These are phyloP conservation scores for Amorpha juglandis DNA, from an alignment of 2,888 invertebrate genomes.

Conservation along the genomic window DNA sequence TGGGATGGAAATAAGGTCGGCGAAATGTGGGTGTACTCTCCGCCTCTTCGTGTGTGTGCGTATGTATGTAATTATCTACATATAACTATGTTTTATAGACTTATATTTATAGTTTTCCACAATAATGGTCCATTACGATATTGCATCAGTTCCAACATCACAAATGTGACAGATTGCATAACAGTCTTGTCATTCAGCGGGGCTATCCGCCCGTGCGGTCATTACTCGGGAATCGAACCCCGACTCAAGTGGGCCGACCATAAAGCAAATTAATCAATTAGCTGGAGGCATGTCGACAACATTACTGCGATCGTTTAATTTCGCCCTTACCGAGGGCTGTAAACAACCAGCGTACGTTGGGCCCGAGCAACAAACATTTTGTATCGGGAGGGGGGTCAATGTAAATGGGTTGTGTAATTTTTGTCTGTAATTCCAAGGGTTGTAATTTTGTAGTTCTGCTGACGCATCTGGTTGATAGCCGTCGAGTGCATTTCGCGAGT, in stretches of 20 bases:
- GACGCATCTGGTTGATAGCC: constrained; percentile 78
- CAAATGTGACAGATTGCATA: constrained; percentile 82
- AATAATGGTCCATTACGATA: constrained; percentile 15
- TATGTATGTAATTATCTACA: no score
- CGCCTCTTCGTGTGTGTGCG: no score
- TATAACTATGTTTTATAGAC: not conserved
- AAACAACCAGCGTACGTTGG: constrained; percentile 49
- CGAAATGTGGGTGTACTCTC: no score
- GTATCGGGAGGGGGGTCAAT: constrained; percentile 44
- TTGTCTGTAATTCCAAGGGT: constrained; percentile 65
- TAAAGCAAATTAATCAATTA: constrained; percentile 85
- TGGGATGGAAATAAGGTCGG: no score
- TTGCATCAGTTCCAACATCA: constrained; percentile 47
- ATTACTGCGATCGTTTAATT: constrained; percentile 82
- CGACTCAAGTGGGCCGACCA: constrained; percentile 76
- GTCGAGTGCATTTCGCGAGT: constrained; percentile 64
- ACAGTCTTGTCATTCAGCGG: constrained; percentile 68
- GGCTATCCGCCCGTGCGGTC: constrained; percentile 71
- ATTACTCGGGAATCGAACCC: constrained; percentile 77
- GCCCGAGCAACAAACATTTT: constrained; percentile 33
- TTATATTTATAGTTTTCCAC: constrained; percentile 11
- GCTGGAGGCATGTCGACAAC: constrained; percentile 82
- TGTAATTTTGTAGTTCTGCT: constrained; percentile 72
- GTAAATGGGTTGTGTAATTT: constrained; percentile 53
- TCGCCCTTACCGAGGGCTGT: constrained; percentile 62